Base-by-base conservation (phyloP, 2,888 invertebrate genomes). In the Hirtodrosophila histrioides region DNA sequence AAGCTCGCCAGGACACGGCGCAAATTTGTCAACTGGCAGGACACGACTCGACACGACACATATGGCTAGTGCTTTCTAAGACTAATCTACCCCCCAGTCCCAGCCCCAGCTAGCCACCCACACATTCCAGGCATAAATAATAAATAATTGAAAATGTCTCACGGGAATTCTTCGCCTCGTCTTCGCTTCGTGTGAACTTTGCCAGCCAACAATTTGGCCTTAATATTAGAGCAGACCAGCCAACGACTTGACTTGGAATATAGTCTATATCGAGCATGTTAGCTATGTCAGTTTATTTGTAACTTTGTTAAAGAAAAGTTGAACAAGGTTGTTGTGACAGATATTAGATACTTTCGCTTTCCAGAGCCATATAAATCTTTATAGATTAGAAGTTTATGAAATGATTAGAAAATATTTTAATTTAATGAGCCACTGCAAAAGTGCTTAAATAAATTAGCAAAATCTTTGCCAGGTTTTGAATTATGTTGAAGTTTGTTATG, bases 141-240 rank as follows among this genome's bases (percentile, higher is more conserved):
- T 88, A 73, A 87, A 88, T 88, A 88, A 88, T 88, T 88, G 85
- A 88, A 88, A 88, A 84, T 72, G 86, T 84, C 89, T 82, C 88
- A 63, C 53, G 78, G 79, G 87, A 79, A 81, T 81, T 69, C 66
- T 53, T 60, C 43, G 57, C 64, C 51, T 23, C 68, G 60, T 51
- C 58, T 74, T 61, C 51, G 62, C 64, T 70, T 67, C 82, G 85
- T 81, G 85, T 81, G 80, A 81, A 84, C 80, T 84, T 70, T 78
- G 78, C 44, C 81, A 78, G 66, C 85, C 75, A 78, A 78, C 78
- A 76, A 84, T 81, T 81, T 84, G 78, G 74, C 76, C 78, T 78
- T 81, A 81, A 81, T 81, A 81, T 84, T 84, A 70, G 76, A 81
- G 70, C 73, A 81, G 69, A 67, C 65, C 83, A 65, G 50, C 39